Evolutionary conservation across 2,888 invertebrate genomes (phyloP).

Genomic region (Lycocerus yunnanus): DNA sequence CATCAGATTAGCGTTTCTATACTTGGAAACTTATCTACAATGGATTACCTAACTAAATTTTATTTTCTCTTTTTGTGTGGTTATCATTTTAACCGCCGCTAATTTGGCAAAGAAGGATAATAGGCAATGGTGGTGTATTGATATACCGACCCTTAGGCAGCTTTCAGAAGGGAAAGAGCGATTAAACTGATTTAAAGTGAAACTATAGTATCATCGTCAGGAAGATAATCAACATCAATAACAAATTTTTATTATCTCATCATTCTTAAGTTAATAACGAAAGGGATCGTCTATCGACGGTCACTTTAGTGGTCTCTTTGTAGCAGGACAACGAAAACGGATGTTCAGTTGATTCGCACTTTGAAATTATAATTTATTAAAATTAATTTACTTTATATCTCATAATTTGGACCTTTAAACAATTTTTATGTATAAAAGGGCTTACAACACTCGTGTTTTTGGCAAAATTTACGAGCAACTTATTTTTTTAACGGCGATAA

Average conservation of each 20-base stretch:
- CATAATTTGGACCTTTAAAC: not conserved
- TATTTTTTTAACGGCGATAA: constrained; percentile 5
- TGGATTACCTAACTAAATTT: not conserved
- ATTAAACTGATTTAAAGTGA: not conserved
- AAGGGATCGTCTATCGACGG: not conserved
- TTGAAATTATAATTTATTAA: not conserved
- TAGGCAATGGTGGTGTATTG: not conserved
- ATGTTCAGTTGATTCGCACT: not conserved
- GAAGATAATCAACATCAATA: not conserved
- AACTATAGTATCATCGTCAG: too few species aligned
- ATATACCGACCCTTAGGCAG: not conserved
- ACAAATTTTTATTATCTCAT: not conserved
- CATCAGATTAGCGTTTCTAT: not conserved
- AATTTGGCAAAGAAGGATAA: not conserved
- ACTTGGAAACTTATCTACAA: not conserved
- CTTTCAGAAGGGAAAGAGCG: not conserved
- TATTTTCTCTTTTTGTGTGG: not conserved
- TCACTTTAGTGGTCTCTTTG: not conserved
- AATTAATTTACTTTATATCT: not conserved
- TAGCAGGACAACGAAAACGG: not conserved
- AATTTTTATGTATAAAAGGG: not conserved
- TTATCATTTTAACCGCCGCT: not conserved
- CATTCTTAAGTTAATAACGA: not conserved
- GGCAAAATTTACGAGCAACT: not conserved
- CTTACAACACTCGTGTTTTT: not conserved